Percentiles rank a stretch among this genome's conserved stretches.
These are phyloP conservation scores for Anoplolepis gracilipes DNA, from an alignment of 1,140 invertebrate genomes.

Conservation along the genomic window DNA sequence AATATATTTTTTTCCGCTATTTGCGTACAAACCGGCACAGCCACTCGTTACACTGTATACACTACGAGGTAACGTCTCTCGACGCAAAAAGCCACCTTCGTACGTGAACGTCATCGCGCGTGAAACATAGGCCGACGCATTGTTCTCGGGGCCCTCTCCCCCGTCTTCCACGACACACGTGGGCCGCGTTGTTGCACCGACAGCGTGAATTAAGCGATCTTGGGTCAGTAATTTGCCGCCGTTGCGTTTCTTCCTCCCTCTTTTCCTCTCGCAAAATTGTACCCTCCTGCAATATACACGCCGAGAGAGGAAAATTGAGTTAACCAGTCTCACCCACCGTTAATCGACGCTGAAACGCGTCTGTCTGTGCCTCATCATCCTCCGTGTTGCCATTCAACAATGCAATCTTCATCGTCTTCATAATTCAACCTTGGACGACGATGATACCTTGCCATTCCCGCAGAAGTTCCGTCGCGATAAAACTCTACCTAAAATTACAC, in stretches of 20 bases:
- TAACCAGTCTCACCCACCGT: slow-evolving; percentile 46
- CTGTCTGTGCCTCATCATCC: slow-evolving; percentile 44
- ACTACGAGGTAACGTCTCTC: background rate
- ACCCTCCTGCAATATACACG: slow-evolving; percentile 25
- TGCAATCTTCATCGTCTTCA: slow-evolving; percentile 38
- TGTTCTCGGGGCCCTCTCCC: slow-evolving; percentile 30
- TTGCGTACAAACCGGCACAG: too few relatives aligned
- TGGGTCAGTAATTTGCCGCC: slow-evolving; percentile 42
- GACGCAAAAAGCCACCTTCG: background rate
- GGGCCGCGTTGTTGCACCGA: slow-evolving; percentile 38
- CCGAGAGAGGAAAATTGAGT: slow-evolving; percentile 54
- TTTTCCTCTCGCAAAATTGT: slow-evolving; percentile 25
- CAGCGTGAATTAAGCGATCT: slow-evolving; percentile 54
- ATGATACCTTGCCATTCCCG: slow-evolving; percentile 15
- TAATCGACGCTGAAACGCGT: slow-evolving; percentile 54
- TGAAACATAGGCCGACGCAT: slow-evolving; percentile 51
- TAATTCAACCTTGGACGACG: slow-evolving; percentile 26
- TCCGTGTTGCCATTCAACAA: slow-evolving; percentile 45
- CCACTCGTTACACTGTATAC: background rate
- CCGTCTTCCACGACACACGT: slow-evolving; percentile 40
- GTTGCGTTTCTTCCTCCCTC: slow-evolving; percentile 4
- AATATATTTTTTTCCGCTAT: background rate
- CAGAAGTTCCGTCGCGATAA: background rate
- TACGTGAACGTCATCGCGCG: slow-evolving; percentile 15
- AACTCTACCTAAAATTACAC: slow-evolving; percentile 6